phyloP scores from a whole-genome alignment of 2,888 invertebrate genomes.

The Brachyopa scutellaris region DNA sequence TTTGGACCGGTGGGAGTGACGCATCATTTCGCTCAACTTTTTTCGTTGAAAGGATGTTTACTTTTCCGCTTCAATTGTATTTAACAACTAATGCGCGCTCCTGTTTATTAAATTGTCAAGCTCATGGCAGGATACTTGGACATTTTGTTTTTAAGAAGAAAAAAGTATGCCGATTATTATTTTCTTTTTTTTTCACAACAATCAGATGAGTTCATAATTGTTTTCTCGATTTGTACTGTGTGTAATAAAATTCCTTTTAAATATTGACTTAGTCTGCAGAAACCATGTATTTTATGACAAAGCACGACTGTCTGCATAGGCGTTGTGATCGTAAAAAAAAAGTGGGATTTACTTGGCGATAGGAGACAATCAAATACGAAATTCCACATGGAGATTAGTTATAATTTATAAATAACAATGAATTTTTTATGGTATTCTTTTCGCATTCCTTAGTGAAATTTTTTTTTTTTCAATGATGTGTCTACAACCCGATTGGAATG shows the following conservation, averaged over 20 bases:
- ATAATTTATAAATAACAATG: no score
- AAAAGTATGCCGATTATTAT: no score
- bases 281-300: neutral
- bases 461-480: no score
- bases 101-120: conserved; percentile 30
- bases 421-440: no score
- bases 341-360: neutral
- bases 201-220: no score
- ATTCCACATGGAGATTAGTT: neutral
- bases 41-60: neutral
- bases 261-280: neutral
- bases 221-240: neutral
- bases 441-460: no score
- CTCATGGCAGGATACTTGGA: conserved; percentile 5
- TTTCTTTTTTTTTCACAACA: no score
- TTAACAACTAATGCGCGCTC: conserved; percentile 21
- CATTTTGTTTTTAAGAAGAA: no score
- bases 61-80: conserved; percentile 22
- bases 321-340: neutral
- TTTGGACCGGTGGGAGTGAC: no score
- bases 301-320: neutral
- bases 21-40: no score
- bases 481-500: no score
- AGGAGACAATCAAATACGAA: neutral
- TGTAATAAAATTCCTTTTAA: neutral